Evolutionary conservation across 2,888 invertebrate genomes (phyloP).

Genomic region (Smittia sp.): DNA sequence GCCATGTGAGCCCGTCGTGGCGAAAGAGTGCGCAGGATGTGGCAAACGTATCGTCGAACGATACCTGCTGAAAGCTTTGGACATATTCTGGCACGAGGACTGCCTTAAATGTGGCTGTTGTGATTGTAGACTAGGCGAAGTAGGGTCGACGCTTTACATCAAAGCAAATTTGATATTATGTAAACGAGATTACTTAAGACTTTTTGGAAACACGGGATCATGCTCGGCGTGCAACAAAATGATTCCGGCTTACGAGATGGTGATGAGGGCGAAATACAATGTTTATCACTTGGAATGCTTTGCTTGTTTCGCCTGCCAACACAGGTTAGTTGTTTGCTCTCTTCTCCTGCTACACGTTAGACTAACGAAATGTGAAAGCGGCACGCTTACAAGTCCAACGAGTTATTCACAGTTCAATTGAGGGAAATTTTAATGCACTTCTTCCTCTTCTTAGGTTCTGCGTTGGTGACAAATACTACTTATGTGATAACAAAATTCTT

Average conservation of each 20-base stretch:
- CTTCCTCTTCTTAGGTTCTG: constrained; percentile 68
- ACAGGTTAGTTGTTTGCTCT: constrained; percentile 63
- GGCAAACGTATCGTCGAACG: constrained; percentile 66
- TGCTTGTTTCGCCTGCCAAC: constrained; percentile 91
- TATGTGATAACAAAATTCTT: constrained; percentile 90
- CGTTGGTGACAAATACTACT: constrained; percentile 89
- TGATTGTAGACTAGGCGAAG: constrained; percentile 89
- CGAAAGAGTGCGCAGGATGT: constrained; percentile 43
- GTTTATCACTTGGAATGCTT: constrained; percentile 94
- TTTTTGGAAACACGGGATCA: constrained; percentile 86
- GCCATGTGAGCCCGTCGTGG: constrained; percentile 29
- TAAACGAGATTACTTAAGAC: constrained; percentile 83
- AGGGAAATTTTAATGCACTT: not conserved
- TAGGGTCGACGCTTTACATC: constrained; percentile 85
- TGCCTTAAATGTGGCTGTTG: constrained; percentile 91
- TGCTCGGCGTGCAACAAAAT: constrained; percentile 90
- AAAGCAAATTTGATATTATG: constrained; percentile 89
- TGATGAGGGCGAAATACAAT: constrained; percentile 88
- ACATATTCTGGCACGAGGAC: constrained; percentile 92
- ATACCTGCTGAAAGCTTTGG: constrained; percentile 79
- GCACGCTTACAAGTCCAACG: no score
- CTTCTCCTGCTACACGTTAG: no score
- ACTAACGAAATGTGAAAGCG: no score
- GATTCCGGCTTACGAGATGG: constrained; percentile 94
- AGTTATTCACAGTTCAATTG: not conserved